Conservation (phyloP, 2,113 vertebrate genomes). For the Clinocottus analis region DNA sequence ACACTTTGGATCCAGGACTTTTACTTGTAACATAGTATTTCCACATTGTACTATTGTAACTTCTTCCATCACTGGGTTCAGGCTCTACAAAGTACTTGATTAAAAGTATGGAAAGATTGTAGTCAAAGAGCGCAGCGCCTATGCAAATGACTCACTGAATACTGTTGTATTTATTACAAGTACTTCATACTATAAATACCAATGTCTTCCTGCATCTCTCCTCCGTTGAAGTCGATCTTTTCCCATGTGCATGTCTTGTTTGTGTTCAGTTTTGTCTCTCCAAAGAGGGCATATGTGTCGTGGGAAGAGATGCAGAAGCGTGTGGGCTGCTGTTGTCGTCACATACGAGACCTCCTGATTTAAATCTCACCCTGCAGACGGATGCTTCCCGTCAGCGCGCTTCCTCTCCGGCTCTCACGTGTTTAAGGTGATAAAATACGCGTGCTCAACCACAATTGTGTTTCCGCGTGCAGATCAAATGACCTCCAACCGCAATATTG, state of each 20-base stretch:
- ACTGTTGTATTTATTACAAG: neutral
- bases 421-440: slow-evolving; percentile 1
- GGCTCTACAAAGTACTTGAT: neutral
- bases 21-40: neutral
- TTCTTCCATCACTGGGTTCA: neutral
- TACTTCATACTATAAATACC: no score
- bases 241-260: neutral
- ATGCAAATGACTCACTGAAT: neutral
- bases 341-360: slow-evolving; percentile 13
- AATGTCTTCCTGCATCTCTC: neutral
- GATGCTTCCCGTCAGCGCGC: neutral
- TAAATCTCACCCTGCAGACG: neutral
- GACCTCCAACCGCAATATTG: neutral
- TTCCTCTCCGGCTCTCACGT: slow-evolving; percentile 16
- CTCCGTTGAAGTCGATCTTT: neutral
- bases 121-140: neutral
- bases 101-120: neutral
- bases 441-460: neutral
- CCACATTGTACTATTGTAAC: neutral
- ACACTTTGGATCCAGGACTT: neutral
- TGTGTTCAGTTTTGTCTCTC: neutral
- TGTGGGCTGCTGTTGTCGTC: slow-evolving; percentile 16
- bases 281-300: slow-evolving; percentile 1
- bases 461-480: slow-evolving; percentile 23
- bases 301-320: slow-evolving; percentile 19